Evolutionary conservation across 53 echinoderm and acorn worm species (phyloP).

Genomic region (Stichopus horrens): DNA sequence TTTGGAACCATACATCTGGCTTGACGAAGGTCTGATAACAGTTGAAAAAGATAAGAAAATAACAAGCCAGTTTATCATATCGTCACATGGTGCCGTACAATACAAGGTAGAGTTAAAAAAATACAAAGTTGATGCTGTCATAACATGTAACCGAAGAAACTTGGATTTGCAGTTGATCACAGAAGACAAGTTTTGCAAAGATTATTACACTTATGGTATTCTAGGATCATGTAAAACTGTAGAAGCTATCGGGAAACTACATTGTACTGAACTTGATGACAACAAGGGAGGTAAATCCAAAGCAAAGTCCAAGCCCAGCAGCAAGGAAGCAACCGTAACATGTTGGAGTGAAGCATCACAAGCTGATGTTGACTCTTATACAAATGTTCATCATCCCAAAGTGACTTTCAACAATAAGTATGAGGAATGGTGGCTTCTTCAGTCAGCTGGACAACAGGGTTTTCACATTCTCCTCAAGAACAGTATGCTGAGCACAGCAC

Average conservation of each 20-base stretch:
- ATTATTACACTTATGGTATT: constrained; percentile 49
- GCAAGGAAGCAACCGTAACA: constrained; percentile 7
- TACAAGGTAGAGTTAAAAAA: constrained; percentile 56
- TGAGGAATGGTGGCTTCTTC: constrained; percentile 48
- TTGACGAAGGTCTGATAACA: constrained; percentile 45
- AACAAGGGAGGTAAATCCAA: not conserved
- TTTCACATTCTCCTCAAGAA: constrained; percentile 66
- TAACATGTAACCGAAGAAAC: constrained; percentile 59
- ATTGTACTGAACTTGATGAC: constrained; percentile 37
- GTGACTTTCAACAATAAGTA: constrained; percentile 35
- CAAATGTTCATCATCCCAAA: constrained; percentile 39
- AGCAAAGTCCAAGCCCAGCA: not conserved
- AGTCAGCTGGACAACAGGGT: constrained; percentile 67
- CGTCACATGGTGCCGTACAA: constrained; percentile 54
- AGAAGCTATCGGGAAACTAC: constrained; percentile 51
- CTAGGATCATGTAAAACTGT: constrained; percentile 68
- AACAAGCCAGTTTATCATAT: constrained; percentile 48
- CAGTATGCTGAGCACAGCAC: constrained; percentile 55
- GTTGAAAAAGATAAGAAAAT: constrained; percentile 64
- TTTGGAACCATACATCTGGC: constrained; percentile 57
- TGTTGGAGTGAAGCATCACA: constrained; percentile 67
- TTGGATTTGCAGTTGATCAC: constrained; percentile 60
- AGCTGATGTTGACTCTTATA: constrained; percentile 59
- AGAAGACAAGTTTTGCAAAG: constrained; percentile 55
- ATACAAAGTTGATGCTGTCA: constrained; percentile 47